phyloP scores from a whole-genome alignment of 2,888 invertebrate genomes.

The Epirrhoe tristata region DNA sequence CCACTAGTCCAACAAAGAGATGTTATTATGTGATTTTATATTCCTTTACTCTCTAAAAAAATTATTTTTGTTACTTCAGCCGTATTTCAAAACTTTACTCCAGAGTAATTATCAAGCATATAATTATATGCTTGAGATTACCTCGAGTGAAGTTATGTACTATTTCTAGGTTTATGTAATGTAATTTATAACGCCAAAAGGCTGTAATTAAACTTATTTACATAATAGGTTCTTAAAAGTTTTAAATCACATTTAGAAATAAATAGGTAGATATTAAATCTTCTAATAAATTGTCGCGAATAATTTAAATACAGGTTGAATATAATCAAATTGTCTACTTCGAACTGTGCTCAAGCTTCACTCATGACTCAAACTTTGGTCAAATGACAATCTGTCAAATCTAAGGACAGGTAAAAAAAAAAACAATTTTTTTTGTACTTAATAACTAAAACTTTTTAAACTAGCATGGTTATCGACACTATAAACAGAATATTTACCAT shows the following conservation, averaged over 20 bases:
- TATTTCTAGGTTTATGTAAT: neutral
- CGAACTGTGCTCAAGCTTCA: neutral
- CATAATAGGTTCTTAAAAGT: constrained; percentile 19
- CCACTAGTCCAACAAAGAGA: constrained; percentile 58
- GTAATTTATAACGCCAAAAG: constrained; percentile 3
- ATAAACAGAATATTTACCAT: too few relatives aligned
- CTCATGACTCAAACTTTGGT: too few relatives aligned
- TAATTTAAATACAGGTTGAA: neutral
- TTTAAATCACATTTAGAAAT: constrained; percentile 19
- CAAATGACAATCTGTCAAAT: too few relatives aligned
- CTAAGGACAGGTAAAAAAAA: too few relatives aligned
- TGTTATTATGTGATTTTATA: constrained; percentile 38
- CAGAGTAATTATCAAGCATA: neutral
- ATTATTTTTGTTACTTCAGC: neutral
- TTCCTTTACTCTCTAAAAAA: constrained; percentile 29
- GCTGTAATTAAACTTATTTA: constrained; percentile 25
- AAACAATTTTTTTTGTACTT: too few relatives aligned
- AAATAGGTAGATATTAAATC: constrained; percentile 25
- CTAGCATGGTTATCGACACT: too few relatives aligned
- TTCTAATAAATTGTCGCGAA: constrained; percentile 10
- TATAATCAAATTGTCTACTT: constrained; percentile 5
- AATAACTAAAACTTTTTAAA: too few relatives aligned
- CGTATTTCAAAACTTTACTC: neutral
- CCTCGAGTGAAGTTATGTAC: neutral
- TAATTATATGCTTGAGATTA: neutral